A percentile compares a stretch with the other conserved stretches of the same genome.
These are phyloP conservation scores for Melieria crassipennis DNA, from an alignment of 2,888 invertebrate genomes.

Conservation along the genomic window DNA sequence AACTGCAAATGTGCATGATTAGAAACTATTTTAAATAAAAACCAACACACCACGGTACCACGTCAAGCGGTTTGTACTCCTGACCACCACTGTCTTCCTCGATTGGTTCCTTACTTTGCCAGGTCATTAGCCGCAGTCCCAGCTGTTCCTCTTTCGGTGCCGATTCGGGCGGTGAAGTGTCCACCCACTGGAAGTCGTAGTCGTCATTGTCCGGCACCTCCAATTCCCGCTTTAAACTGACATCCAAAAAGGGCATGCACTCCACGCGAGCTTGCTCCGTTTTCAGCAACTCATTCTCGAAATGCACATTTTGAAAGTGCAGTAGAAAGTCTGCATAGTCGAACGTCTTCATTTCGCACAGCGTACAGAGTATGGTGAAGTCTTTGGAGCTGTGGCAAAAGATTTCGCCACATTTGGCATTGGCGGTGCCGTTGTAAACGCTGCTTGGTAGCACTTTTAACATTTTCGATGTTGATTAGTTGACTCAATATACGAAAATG, in stretches of 20 bases:
- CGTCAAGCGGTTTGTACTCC: conserved; percentile 6
- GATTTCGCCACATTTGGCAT: conserved; percentile 58
- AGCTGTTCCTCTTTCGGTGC: background rate
- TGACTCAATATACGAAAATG: background rate
- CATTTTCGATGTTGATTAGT: conserved; percentile 2
- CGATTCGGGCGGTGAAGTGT: background rate
- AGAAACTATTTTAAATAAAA: background rate
- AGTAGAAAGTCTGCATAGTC: conserved; percentile 56
- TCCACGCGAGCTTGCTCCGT: conserved; percentile 16
- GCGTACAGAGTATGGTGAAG: conserved; percentile 56
- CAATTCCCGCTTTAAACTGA: conserved; percentile 14
- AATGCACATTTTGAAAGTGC: conserved; percentile 56
- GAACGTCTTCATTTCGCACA: conserved; percentile 57
- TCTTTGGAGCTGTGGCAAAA: conserved; percentile 55
- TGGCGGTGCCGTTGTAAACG: background rate
- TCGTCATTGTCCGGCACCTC: background rate
- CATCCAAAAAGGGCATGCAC: conserved; percentile 1
- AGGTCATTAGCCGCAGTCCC: conserved; percentile 14
- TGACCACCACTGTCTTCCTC: conserved; percentile 10
- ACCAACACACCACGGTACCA: background rate
- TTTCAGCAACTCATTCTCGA: conserved; percentile 43
- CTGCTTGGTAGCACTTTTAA: conserved; percentile 13
- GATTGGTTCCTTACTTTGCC: conserved; percentile 2
- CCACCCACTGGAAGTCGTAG: background rate
- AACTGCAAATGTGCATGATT: background rate